Base-by-base conservation (phyloP, 2,888 invertebrate genomes). In the Petrolisthes cinctipes region DNA sequence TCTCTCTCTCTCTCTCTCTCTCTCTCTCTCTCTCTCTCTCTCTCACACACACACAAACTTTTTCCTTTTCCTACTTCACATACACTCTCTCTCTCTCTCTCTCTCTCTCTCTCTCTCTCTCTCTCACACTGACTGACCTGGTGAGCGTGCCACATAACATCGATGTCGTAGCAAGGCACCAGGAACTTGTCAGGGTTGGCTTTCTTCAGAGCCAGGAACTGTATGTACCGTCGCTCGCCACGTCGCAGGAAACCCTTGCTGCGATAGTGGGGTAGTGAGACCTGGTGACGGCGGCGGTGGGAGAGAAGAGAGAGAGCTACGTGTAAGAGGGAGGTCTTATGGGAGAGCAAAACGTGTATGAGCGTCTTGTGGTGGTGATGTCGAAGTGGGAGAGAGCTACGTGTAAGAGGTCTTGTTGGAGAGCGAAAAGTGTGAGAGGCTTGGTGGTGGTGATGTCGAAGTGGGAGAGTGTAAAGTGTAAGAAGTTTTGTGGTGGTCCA, bases 141-240 rank as follows among this genome's bases (percentile, higher is more conserved):
- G 76, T 91, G 91, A 0, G 91, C 61, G 57, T 91, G 90, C 91
- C 91, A 91, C 51, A 91, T 73, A 17, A 91, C 73, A 76, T 91
- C 91, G 78, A 90, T 91, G 79, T 90, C 91, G 85, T 91, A 91
- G 56, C 91, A 91, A 7, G 91, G 90, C 9, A 90, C 91, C 4
- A 91, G 85, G 61, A 91, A 91, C 75, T 82, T 86, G 51, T 89
- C 80, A 0, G 89, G 89, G 51, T 88, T 57, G 61, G 73, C 75
- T 11, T 66, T 88, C 83, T 91, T 91, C 17, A 91, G 84, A 4
- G 86, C 81, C 79, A 91, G 82, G 75, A 90, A 91, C 83, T 89
- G 88, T 68, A 73, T 80, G 87, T 91, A 91, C 6, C 91, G 86
- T 17, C 73, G 37, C 23, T 89, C 84, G 37, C 84, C 68, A 37